phyloP scores from a whole-genome alignment of 2,113 vertebrate genomes.

The Melanostigma gelatinosum region DNA sequence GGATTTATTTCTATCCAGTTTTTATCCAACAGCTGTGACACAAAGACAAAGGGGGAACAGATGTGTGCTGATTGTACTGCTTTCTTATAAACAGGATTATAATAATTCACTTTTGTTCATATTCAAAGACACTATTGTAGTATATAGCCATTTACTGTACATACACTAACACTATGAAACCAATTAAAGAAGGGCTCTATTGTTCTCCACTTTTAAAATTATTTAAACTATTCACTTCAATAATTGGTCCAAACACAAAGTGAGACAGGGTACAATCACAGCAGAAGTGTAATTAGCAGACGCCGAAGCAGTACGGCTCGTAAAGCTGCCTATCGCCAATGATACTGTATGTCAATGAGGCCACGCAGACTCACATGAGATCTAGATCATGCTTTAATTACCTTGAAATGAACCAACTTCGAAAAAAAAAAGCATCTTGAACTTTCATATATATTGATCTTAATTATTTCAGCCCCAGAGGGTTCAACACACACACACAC shows the following conservation, averaged over 20 bases:
- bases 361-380: conserved; percentile 60
- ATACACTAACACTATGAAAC: background rate
- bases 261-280: conserved; percentile 28
- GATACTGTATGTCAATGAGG: conserved; percentile 61
- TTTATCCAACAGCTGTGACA: background rate
- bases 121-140: background rate
- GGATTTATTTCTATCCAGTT: background rate
- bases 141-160: background rate
- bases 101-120: background rate
- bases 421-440: conserved; percentile 71
- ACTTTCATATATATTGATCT: conserved; percentile 86
- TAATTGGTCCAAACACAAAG: conserved; percentile 34
- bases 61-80: background rate
- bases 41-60: background rate
- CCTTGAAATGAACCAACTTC: conserved; percentile 73
- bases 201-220: background rate
- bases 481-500: conserved; percentile 78
- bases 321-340: conserved; percentile 43
- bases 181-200: background rate
- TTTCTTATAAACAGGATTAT: background rate
- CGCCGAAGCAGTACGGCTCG: conserved; percentile 20
- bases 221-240: background rate
- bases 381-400: conserved; percentile 75
- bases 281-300: conserved; percentile 57
- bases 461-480: conserved; percentile 84